A percentile compares a stretch with the other conserved stretches of the same genome.
Conservation (phyloP, 2,888 invertebrate genomes). For the Elgonia sp. region DNA sequence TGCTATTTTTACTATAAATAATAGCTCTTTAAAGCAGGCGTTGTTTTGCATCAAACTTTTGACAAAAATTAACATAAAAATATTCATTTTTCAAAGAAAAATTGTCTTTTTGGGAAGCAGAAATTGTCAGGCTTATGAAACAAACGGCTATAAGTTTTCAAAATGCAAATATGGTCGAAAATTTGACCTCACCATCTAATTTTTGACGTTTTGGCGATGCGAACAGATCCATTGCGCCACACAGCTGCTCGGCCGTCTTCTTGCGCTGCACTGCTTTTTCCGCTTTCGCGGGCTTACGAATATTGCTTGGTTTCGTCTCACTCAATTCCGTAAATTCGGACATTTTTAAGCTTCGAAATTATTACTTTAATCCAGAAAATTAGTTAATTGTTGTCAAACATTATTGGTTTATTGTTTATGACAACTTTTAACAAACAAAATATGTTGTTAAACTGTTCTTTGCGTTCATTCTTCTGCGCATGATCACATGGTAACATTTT, state of each 20-base stretch:
- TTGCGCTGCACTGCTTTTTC: conserved; percentile 83
- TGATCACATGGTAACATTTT: background rate
- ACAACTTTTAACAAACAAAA: conserved; percentile 82
- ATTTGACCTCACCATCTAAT: conserved; percentile 84
- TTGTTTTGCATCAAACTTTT: no score
- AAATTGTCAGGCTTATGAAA: background rate
- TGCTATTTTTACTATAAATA: no score
- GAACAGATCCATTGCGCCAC: conserved; percentile 85
- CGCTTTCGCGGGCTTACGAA: conserved; percentile 84
- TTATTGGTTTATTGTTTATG: conserved; percentile 76
- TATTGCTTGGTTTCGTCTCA: conserved; percentile 77
- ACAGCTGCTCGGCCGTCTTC: conserved; percentile 81
- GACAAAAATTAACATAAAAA: no score
- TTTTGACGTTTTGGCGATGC: conserved; percentile 85
- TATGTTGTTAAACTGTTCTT: conserved; percentile 32
- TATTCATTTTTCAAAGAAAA: background rate
- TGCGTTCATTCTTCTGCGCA: conserved; percentile 8
- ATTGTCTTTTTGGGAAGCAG: background rate
- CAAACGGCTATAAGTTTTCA: background rate
- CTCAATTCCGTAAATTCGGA: background rate
- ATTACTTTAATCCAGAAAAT: background rate
- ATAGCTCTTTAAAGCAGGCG: no score
- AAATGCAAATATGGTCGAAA: background rate
- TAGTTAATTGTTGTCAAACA: background rate
- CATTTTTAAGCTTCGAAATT: conserved; percentile 19